Evolutionary conservation across 1,140 invertebrate species (phyloP), one percentile per base, ranked within the genome.

Genomic region (Micrasema longulum): DNA sequence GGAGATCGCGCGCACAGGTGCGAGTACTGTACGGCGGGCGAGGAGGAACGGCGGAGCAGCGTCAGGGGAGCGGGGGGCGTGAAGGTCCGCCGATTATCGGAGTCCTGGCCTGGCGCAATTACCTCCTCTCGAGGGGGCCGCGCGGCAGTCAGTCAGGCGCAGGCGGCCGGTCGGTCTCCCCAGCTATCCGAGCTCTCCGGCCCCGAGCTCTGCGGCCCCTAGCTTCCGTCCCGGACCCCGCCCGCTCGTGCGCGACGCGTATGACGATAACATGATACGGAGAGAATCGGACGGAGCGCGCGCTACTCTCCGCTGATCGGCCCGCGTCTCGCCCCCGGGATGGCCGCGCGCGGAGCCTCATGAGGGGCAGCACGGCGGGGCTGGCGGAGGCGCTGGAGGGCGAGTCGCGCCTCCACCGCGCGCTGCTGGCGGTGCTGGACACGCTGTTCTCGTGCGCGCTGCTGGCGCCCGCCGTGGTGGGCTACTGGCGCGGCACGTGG

Each of bases 401-500:
- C 77, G 80, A 82, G 74, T 82, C 80, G 78, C 77, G 83, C 78
- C 74, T 81, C 60, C 87, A 90, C 79, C 85, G 89, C 74, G 83
- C 86, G 1, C 82, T 92, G 5, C 84, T 94, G 16, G 88, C 88
- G 11, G 77, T 91, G 48, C 80, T 93, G 45, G 94, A 95, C 79
- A 86, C 87, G 11, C 76, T 91, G 12, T 87, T 95, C 77, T 91
- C 93, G 4, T 88, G 90, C 48, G 77, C 88, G 0, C 84, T 95
- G 10, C 88, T 94, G 5, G 90, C 91, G 0, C 93, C 93, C 7
- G 88, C 91, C 9, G 93, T 95, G 1, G 92, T 96, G 7, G 88
- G 89, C 50, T 95, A 95, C 79, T 96, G 94, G 94, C 86, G 94
- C 26, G 92, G 93, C 57, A 93, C 92, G 26, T 96, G 93, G 93